Conservation (phyloP, 2,797 vertebrate species). For the Synaphobranchus kaupii region DNA sequence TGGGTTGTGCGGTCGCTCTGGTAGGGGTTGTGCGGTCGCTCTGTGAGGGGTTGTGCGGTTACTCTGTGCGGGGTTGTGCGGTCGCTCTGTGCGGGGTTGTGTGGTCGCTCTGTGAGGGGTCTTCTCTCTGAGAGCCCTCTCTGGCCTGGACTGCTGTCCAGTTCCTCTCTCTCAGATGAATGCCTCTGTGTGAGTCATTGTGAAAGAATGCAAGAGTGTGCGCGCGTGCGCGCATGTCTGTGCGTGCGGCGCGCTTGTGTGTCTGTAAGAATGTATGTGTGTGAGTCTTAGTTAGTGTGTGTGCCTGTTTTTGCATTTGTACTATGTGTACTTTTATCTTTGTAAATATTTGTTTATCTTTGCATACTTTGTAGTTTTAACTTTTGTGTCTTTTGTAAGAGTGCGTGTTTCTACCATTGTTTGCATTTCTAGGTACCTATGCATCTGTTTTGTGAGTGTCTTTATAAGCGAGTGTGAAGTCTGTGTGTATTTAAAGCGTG, state of each 20-base stretch:
- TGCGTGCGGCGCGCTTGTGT: slow-evolving; percentile 35
- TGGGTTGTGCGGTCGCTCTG: no score
- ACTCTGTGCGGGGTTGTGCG: no score
- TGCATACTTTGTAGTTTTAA: no score
- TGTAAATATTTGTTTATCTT: neutral
- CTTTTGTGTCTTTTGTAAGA: neutral
- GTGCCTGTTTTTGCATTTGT: neutral
- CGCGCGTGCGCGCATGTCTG: slow-evolving; percentile 39
- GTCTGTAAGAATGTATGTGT: slow-evolving; percentile 17
- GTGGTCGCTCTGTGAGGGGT: slow-evolving; percentile 60
- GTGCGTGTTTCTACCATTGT: neutral
- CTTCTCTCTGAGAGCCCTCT: slow-evolving; percentile 70
- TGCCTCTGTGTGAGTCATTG: slow-evolving; percentile 67
- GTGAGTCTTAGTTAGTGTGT: neutral
- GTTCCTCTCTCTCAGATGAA: slow-evolving; percentile 69
- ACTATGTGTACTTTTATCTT: neutral
- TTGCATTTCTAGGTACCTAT: neutral
- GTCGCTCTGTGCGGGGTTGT: slow-evolving; percentile 27
- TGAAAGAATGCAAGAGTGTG: slow-evolving; percentile 52
- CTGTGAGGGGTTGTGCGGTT: no score
- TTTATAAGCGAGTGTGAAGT: slow-evolving; percentile 12
- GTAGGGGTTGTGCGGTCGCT: no score
- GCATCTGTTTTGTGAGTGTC: slow-evolving; percentile 28
- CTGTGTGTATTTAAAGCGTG: neutral
- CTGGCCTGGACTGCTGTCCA: slow-evolving; percentile 59